Evolutionary conservation across 2,113 vertebrate species (phyloP).

Genomic region (Taurulus bubalis): DNA sequence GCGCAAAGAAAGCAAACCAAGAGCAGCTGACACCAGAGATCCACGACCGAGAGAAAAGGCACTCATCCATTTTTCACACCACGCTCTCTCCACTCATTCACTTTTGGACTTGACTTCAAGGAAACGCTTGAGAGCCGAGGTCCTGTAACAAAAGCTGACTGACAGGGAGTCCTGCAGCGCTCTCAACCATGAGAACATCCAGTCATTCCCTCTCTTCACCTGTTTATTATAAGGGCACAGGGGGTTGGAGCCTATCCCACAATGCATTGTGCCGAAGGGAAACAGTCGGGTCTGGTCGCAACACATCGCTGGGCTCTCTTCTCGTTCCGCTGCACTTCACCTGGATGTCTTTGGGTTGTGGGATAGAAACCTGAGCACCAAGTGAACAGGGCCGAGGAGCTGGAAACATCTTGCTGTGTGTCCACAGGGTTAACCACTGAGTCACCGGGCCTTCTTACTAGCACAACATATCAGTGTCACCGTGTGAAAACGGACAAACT

Average conservation of each 20-base stretch:
- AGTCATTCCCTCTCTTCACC: slow-evolving; percentile 35
- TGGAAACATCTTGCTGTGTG: slow-evolving; percentile 35
- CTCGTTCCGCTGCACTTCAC: slow-evolving; percentile 11
- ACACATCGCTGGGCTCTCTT: slow-evolving; percentile 15
- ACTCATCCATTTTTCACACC: slow-evolving; percentile 18
- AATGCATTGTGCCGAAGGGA: slow-evolving; percentile 43
- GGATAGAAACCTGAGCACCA: slow-evolving; percentile 39
- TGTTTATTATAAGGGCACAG: slow-evolving; percentile 46
- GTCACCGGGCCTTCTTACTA: neutral
- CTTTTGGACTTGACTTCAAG: slow-evolving; percentile 28
- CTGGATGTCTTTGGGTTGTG: slow-evolving; percentile 28
- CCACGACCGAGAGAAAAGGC: slow-evolving; percentile 13
- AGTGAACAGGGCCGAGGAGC: slow-evolving; percentile 9
- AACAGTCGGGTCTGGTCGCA: neutral
- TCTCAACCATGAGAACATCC: slow-evolving; percentile 18
- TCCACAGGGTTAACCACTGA: neutral
- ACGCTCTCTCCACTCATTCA: slow-evolving; percentile 27
- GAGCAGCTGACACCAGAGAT: slow-evolving; percentile 16
- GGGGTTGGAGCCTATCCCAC: slow-evolving; percentile 40
- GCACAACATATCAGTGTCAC: slow-evolving; percentile 24
- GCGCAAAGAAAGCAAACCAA: neutral
- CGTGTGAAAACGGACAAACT: neutral
- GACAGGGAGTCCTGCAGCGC: slow-evolving; percentile 26
- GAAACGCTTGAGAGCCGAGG: neutral
- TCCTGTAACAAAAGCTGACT: slow-evolving; percentile 45